Evolutionary conservation across 2,113 vertebrate species (phyloP), one percentile per base, ranked within the genome.

Genomic region (Cyphomyrus discorhynchus): DNA sequence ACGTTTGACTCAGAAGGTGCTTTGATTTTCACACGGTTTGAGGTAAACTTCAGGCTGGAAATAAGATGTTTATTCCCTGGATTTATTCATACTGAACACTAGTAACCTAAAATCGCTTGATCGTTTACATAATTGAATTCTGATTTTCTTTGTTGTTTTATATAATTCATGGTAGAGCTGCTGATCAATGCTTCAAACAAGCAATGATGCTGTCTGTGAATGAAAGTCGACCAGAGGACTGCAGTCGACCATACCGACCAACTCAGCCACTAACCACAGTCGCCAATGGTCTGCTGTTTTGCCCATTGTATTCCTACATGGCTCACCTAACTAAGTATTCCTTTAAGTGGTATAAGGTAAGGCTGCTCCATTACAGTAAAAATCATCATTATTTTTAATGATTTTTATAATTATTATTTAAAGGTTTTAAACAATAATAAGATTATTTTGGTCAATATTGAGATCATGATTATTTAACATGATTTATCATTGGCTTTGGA

Each of bases 301-400:
- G 98, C 84, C 97, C 97, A 53, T 91, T 96, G 86, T 90, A 42
- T 4, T 83, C 91, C 4, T 95, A 97, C 89, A 93, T 95, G 77
- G 53, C 90, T 52, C 94, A 95, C 91, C 92, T 95, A 19, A 90
- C 93, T 17, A 90, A 93, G 0, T 93, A 92, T 80, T 86, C 93
- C 89, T 49, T 98, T 91, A 91, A 91, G 5, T 99, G 98, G 98
- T 96, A 95, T 94, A 98, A 95, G 96, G 98, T 99, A 89, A 92
- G 94, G 27, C 10, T 70, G 27, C 62, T 70, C n/a, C 1, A 70
- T 70, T 31, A 70, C 10, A 10, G n/a, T 9, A 66, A 66, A 66
- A 66, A 66, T 66, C n/a, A 31, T 27, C 27, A 66, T 66, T n/a
- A 9, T 27, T 56, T 56, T 56, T 21, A 0, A 56, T 56, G 19